Evolutionary conservation across 1,140 invertebrate species (phyloP).

Genomic region (Chelonus insularis): DNA sequence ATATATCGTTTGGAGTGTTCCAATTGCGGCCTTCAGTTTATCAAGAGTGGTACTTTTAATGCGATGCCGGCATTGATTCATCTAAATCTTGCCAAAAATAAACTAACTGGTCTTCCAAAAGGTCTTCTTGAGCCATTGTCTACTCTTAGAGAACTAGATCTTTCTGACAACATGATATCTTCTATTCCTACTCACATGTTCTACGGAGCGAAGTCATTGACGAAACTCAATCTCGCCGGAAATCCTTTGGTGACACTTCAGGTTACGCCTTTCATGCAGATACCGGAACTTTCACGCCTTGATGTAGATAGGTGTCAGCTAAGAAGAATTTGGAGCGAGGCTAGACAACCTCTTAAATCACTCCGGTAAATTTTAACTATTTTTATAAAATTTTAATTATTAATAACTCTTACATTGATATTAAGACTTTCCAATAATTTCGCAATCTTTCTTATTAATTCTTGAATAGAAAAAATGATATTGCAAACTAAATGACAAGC

Average conservation of each 20-base stretch:
- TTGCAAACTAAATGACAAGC: no score
- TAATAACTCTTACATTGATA: no score
- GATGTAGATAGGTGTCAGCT: slow-evolving; percentile 71
- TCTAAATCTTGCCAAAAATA: slow-evolving; percentile 68
- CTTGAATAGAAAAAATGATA: no score
- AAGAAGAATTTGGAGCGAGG: slow-evolving; percentile 66
- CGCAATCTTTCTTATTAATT: no score
- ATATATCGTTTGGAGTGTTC: slow-evolving; percentile 70
- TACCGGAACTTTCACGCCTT: slow-evolving; percentile 60
- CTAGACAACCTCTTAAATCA: slow-evolving; percentile 40
- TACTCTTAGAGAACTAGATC: slow-evolving; percentile 67
- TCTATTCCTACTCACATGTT: slow-evolving; percentile 66
- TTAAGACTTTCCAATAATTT: no score
- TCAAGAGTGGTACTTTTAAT: slow-evolving; percentile 66
- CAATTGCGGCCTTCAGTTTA: slow-evolving; percentile 66
- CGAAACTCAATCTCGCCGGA: slow-evolving; percentile 69
- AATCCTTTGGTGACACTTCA: slow-evolving; percentile 70
- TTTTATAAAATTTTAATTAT: no score
- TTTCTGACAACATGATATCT: slow-evolving; percentile 69
- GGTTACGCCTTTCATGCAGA: slow-evolving; percentile 66
- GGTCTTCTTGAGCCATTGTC: slow-evolving; percentile 59
- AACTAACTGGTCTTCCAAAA: slow-evolving; percentile 40
- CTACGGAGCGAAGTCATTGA: slow-evolving; percentile 59
- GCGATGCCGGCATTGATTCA: slow-evolving; percentile 68
- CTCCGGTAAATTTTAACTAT: slow-evolving; percentile 29